phyloP scores from a whole-genome alignment of 1,140 invertebrate genomes.

The Solenopsis fugax region DNA sequence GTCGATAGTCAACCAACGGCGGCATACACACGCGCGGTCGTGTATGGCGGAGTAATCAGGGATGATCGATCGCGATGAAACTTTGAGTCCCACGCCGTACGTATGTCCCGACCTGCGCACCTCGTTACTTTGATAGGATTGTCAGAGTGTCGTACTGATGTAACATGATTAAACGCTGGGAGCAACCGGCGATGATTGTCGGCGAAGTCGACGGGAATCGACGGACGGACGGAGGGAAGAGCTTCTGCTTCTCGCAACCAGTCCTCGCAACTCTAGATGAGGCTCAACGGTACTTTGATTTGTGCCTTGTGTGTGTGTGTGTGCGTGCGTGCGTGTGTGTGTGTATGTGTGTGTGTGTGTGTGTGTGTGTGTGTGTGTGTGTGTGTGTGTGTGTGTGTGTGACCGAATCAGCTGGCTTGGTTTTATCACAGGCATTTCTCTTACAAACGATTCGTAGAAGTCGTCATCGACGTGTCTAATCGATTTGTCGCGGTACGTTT shows the following conservation, averaged over 20 bases:
- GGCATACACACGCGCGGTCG: slow-evolving; percentile 13
- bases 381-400: not conserved
- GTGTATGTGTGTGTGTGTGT: too few species aligned
- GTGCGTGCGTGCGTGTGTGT: too few species aligned
- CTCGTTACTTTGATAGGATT: slow-evolving; percentile 64
- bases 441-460: slow-evolving; percentile 12
- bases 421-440: slow-evolving; percentile 42
- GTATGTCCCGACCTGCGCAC: slow-evolving; percentile 7
- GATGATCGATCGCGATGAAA: slow-evolving; percentile 60
- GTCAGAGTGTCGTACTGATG: slow-evolving; percentile 48
- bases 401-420: slow-evolving; percentile 20
- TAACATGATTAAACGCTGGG: slow-evolving; percentile 53
- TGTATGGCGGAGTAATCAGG: slow-evolving; percentile 60
- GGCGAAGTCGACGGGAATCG: slow-evolving; percentile 41
- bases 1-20: slow-evolving; percentile 50
- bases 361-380: too few species aligned
- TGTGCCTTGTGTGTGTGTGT: slow-evolving; percentile 9
- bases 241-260: slow-evolving; percentile 16
- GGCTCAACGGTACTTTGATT: slow-evolving; percentile 50
- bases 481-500: slow-evolving; percentile 19
- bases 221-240: not conserved
- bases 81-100: slow-evolving; percentile 39
- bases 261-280: slow-evolving; percentile 23
- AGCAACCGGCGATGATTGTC: slow-evolving; percentile 60
- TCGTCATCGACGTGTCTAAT: slow-evolving; percentile 35